Evolutionary conservation across 2,113 vertebrate genomes (phyloP).

Genomic region (Polypterus bichir): DNA sequence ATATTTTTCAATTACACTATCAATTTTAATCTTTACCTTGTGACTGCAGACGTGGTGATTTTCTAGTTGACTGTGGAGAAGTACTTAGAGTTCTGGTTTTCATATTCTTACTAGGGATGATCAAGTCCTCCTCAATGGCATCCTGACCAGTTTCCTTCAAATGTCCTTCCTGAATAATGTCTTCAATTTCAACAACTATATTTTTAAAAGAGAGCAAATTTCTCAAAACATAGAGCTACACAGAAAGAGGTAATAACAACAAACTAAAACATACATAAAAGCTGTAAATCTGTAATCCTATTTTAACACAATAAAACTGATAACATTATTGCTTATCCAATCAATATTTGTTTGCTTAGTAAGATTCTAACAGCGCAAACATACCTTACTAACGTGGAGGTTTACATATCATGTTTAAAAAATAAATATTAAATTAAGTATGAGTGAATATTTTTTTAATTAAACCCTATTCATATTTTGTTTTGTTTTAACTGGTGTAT

Average conservation of each 20-base stretch:
- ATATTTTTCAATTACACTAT: no score
- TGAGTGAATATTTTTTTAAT: no score
- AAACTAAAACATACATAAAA: not conserved
- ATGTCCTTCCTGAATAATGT: conserved; percentile 62
- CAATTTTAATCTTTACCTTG: conserved; percentile 40
- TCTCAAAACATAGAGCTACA: not conserved
- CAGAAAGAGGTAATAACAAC: not conserved
- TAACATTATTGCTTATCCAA: no score
- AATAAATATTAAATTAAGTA: no score
- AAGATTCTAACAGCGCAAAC: no score
- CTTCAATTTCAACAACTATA: conserved; percentile 60
- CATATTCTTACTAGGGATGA: conserved; percentile 46
- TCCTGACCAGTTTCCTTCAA: conserved; percentile 57
- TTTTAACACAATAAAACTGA: no score
- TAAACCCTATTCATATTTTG: no score
- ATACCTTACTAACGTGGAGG: no score
- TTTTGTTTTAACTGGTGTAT: no score
- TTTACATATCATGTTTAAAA: no score
- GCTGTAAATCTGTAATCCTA: no score
- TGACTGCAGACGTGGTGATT: conserved; percentile 62
- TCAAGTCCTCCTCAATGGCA: conserved; percentile 55
- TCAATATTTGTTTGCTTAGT: no score
- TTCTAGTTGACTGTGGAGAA: conserved; percentile 53
- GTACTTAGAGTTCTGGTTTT: conserved; percentile 50
- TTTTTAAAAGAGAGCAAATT: not conserved